phyloP scores from a whole-genome alignment of 2,888 invertebrate species.

The Melitaea athalia region DNA sequence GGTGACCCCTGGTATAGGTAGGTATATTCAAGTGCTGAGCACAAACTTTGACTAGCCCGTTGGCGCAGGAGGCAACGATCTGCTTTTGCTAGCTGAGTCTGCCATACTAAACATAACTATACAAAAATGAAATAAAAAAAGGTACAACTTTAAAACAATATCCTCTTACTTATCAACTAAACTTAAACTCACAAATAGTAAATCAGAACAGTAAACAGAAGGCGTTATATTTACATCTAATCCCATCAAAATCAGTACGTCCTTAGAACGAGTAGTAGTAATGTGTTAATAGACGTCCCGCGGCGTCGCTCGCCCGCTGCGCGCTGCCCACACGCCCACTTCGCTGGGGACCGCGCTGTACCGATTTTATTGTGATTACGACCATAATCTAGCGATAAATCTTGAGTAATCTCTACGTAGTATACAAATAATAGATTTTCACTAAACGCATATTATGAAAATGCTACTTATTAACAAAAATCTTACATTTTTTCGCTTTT shows the following conservation, averaged over 20 bases:
- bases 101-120: too few species aligned
- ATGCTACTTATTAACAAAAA: too few species aligned
- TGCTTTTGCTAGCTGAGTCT: too few species aligned
- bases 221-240: not conserved
- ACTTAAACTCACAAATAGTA: not conserved
- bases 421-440: too few species aligned
- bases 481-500: too few species aligned
- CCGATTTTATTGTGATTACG: conserved; percentile 1
- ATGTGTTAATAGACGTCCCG: conserved; percentile 8
- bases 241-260: not conserved
- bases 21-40: too few species aligned
- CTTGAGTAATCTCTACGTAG: not conserved
- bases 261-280: not conserved
- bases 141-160: not conserved
- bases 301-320: conserved; percentile 9
- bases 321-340: conserved; percentile 9
- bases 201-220: not conserved
- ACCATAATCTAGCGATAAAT: not conserved
- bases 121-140: too few species aligned
- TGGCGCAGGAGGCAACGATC: too few species aligned
- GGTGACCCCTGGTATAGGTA: too few species aligned
- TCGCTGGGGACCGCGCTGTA: not conserved
- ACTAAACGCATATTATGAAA: too few species aligned
- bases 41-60: too few species aligned
- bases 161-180: not conserved